Evolutionary conservation across 2,113 vertebrate species (phyloP).

Genomic region (Scartelaos histophorus): DNA sequence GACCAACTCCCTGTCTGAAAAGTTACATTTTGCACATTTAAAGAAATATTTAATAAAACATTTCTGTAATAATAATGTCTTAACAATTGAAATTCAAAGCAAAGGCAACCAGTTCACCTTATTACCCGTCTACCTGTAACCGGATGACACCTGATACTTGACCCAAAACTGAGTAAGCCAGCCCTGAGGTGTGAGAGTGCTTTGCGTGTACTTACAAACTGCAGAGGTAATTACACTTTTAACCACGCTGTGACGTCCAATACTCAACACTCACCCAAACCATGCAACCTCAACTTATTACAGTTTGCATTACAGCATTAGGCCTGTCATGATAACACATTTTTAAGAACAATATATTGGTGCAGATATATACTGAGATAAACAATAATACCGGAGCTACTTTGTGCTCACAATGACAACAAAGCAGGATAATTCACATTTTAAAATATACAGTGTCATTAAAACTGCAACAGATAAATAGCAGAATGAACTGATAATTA

Average conservation of each 20-base stretch:
- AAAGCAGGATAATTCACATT: too few relatives aligned
- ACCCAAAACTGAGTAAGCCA: conserved; percentile 30
- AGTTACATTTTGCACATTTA: background rate
- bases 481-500: too few relatives aligned
- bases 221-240: conserved; percentile 38
- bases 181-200: conserved; percentile 22
- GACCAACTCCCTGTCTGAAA: too few relatives aligned
- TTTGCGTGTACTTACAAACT: conserved; percentile 21
- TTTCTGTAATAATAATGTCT: background rate
- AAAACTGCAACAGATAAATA: too few relatives aligned
- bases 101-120: background rate
- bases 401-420: too few relatives aligned
- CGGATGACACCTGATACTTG: conserved; percentile 10
- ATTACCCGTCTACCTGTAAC: background rate
- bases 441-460: too few relatives aligned
- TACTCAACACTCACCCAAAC: conserved; percentile 32
- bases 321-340: too few relatives aligned
- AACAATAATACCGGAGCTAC: too few relatives aligned
- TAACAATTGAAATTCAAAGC: background rate
- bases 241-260: conserved; percentile 51
- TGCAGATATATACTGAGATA: too few relatives aligned
- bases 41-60: background rate
- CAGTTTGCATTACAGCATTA: conserved; percentile 23
- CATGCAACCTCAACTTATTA: conserved; percentile 15
- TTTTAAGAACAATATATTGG: too few relatives aligned